These are phyloP conservation scores for Spialia ferax DNA, from an alignment of 2,888 invertebrate species.

Conservation along the genomic window DNA sequence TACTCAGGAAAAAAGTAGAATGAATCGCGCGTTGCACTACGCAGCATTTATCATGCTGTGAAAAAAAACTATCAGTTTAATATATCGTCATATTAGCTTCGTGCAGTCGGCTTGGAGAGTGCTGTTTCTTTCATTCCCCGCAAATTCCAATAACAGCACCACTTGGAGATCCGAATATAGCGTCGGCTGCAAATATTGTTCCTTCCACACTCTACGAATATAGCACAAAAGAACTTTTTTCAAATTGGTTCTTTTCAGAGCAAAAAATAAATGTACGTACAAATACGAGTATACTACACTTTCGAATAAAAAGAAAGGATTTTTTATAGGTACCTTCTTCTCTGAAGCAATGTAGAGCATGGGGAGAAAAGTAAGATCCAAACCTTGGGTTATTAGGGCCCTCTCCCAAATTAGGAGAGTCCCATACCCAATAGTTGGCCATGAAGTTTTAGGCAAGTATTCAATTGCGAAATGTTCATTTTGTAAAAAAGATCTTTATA, in stretches of 20 bases:
- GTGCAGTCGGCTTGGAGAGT: constrained; percentile 45
- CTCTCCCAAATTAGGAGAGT: too few species aligned
- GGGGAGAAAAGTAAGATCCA: too few species aligned
- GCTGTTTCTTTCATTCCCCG: constrained; percentile 49
- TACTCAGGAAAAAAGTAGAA: neutral
- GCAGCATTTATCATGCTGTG: constrained; percentile 1
- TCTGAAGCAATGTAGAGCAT: too few species aligned
- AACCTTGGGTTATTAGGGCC: too few species aligned
- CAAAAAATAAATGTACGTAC: constrained; percentile 19
- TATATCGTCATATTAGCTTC: constrained; percentile 44
- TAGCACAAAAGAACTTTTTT: constrained; percentile 62
- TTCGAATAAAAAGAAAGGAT: too few species aligned
- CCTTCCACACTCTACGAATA: constrained; percentile 61
- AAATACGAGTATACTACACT: too few species aligned
- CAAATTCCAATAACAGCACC: constrained; percentile 69
- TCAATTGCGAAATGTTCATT: too few species aligned
- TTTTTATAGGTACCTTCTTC: too few species aligned
- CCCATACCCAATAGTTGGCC: too few species aligned
- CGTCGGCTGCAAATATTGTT: constrained; percentile 71
- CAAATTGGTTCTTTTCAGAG: constrained; percentile 58
- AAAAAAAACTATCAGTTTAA: constrained; percentile 24
- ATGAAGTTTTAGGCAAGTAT: too few species aligned
- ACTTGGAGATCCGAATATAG: constrained; percentile 64
- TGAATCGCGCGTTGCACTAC: constrained; percentile 10
- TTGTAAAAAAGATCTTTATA: too few species aligned